A percentile compares a stretch with the other conserved stretches of the same genome.
Conservation (phyloP, 2,888 invertebrate genomes). For the Allophyes oxyacanthae region DNA sequence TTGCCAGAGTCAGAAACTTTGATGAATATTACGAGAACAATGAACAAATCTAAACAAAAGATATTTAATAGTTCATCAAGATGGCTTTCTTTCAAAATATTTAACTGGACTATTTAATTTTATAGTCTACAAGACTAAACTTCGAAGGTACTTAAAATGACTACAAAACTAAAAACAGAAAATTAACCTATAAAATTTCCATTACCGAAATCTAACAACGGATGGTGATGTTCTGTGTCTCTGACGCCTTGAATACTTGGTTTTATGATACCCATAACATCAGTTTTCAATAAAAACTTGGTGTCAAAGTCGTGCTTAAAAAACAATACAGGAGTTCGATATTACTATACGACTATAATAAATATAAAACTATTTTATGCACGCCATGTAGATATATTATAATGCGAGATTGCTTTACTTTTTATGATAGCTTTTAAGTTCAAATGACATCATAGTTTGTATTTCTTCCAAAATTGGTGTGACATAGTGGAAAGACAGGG, state of each 20-base stretch:
- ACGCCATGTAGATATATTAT: slow-evolving; percentile 52
- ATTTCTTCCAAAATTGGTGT: slow-evolving; percentile 1
- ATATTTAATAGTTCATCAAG: slow-evolving; percentile 37
- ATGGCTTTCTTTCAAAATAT: slow-evolving; percentile 34
- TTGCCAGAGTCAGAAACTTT: slow-evolving; percentile 30
- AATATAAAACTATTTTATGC: slow-evolving; percentile 70
- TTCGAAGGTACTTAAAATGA: slow-evolving; percentile 59
- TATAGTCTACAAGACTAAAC: slow-evolving; percentile 35
- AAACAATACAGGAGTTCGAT: slow-evolving; percentile 73
- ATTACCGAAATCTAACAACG: slow-evolving; percentile 66
- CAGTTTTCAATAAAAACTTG: slow-evolving; percentile 77
- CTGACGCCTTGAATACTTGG: slow-evolving; percentile 69
- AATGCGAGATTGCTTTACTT: slow-evolving; percentile 53
- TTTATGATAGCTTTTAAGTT: slow-evolving; percentile 25
- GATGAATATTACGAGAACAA: slow-evolving; percentile 37
- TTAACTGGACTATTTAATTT: slow-evolving; percentile 47
- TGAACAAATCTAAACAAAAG: slow-evolving; percentile 48
- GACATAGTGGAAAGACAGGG: neutral
- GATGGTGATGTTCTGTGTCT: slow-evolving; percentile 68
- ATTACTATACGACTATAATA: slow-evolving; percentile 68
- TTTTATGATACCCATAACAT: slow-evolving; percentile 79
- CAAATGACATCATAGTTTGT: slow-evolving; percentile 4
- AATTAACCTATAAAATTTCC: slow-evolving; percentile 76
- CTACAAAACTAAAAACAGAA: slow-evolving; percentile 68
- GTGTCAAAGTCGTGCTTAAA: slow-evolving; percentile 66